Evolutionary conservation across 2,797 vertebrate genomes (phyloP), one percentile per base, ranked within the genome.

Genomic region (Enoplosus armatus): DNA sequence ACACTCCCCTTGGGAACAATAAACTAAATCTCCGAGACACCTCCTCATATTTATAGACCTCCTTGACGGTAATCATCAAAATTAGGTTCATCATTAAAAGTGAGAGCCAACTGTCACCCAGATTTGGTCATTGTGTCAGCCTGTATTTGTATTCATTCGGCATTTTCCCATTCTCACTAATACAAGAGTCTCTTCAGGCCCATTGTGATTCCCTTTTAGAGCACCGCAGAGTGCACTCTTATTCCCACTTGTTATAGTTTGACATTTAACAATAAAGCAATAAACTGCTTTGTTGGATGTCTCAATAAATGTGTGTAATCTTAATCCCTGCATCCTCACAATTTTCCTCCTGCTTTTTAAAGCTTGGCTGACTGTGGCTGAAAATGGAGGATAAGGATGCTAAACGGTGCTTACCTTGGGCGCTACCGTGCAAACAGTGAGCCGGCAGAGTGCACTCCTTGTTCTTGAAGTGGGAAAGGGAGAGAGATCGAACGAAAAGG

Each of bases 371-470:
- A 87, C 63, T 67, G 65, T 1, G 27, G 69, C 67, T 81, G 51
- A n/a, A 56, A 70, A 79, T 68, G 70, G 83, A 66, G 76, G 78
- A 58, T 75, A 82, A 83, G 83, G 64, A 84, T n/a, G 67, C 76
- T 85, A 45, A 79, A 76, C 83, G 71, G 6, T 51, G 72, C 61
- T 87, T 72, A 87, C 82, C 87, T 84, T 56, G 59, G 71, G 33
- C 33, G 7, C 68, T 24, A 29, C 74, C 29, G n/a, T 53, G 51
- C 54, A 69, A 62, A 81, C 68, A 55, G 26, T 2, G 59, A 83
- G 82, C 50, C 39, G 10, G 58, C 58, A 31, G 47, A 83, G 72
- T 67, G 68, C 68, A 43, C 85, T 73, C 22, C 55, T n/a, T 80
- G 76, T 56, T 70, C 58, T 50, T 31, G 51, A 75, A 72, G 61